Conservation (phyloP, 2,113 vertebrate species). For the Amphiprion percula region DNA sequence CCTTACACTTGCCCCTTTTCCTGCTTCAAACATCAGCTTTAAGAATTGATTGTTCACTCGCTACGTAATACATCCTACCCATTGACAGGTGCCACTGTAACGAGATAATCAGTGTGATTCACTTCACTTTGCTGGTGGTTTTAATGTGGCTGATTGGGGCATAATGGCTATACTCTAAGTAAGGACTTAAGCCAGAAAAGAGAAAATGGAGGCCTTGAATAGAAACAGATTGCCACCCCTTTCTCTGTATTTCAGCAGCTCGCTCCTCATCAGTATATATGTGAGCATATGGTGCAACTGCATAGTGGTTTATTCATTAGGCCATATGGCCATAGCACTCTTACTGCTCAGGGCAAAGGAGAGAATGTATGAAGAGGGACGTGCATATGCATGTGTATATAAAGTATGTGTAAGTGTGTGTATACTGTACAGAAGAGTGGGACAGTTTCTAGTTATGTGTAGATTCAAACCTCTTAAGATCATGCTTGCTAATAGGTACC, state of each 20-base stretch:
- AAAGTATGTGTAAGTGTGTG: conserved; percentile 12
- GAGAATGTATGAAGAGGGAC: conserved; percentile 39
- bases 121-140: not conserved
- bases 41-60: too few relatives aligned
- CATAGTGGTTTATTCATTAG: conserved; percentile 79
- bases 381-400: conserved; percentile 21
- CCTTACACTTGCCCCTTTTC: too few relatives aligned
- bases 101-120: not conserved
- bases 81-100: not conserved
- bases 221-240: conserved; percentile 5
- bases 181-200: conserved; percentile 18
- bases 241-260: conserved; percentile 36
- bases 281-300: conserved; percentile 74
- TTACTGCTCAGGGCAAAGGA: conserved; percentile 68
- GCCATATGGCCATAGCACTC: conserved; percentile 76
- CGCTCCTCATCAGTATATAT: conserved; percentile 46
- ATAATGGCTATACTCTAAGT: not conserved
- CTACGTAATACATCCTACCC: too few relatives aligned
- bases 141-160: not conserved
- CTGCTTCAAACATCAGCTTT: too few relatives aligned
- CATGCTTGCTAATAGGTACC: conserved; percentile 23
- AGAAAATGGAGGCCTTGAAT: conserved; percentile 10
- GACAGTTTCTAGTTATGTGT: conserved; percentile 19
- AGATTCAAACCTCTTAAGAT: conserved; percentile 49
- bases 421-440: conserved; percentile 18